Base-by-base conservation (phyloP, 2,797 vertebrate species). In the Sardinella longiceps region DNA sequence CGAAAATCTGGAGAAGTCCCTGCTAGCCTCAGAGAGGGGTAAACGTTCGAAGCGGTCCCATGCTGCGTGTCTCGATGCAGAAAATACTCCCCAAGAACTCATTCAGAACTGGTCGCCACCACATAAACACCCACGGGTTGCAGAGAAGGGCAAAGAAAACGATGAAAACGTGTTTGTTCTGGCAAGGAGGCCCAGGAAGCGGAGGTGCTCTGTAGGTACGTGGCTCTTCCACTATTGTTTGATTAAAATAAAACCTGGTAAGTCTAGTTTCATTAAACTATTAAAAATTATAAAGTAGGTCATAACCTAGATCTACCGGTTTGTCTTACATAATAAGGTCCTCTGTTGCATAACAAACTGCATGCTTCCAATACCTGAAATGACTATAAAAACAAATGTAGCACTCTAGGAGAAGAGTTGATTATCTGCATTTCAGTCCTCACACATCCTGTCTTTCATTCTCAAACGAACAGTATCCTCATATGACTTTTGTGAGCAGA, bases 41-140 rank as follows among this genome's bases (percentile, higher is more conserved):
- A 92, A 92, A 87, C 94, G 93, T 88, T 95, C 93, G 37, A 92
- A 92, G 0, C 93, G 94, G 18, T 80, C 91, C 12, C 87, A 89
- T 4, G 51, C 56, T 0, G 96, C 96, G 28, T 94, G 92, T 3
- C 89, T 92, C 84, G 95, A 94, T 82, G 91, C 90, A 0, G 96
- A 97, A 63, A 97, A 96, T 87, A 97, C 95, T 0, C 97, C 96
- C 0, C 92, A 95, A 33, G 97, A 97, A n/a, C 89, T 95, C 46
- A 94, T 96, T 1, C 92, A 94, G 77, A 89, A 93, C 0, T 93
- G 92, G 86, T 95, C 95, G 0, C 95, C 96, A 0, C 92, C 91
- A 0, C 92, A 89, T 39, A 98, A 98, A 81, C 92, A 94, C 0
- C 94, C 88, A 3, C 87, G 90, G 4, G 83, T 88, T 45, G 12